phyloP scores from a whole-genome alignment of 23 tunicate genomes.

The Trididemnum miniatum region DNA sequence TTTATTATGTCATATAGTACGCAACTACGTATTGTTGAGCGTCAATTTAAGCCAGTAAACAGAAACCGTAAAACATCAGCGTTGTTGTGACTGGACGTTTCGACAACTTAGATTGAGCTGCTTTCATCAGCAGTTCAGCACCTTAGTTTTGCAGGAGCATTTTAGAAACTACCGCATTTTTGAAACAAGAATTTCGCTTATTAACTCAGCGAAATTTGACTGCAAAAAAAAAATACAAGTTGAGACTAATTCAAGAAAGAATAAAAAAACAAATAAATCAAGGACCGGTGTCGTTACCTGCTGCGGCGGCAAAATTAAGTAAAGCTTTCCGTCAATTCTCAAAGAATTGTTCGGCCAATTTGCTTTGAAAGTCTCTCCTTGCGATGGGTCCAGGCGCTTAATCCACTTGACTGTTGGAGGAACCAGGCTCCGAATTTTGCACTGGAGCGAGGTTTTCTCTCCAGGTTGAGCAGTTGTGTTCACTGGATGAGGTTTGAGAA shows the following conservation, averaged over 20 bases:
- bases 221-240: too few species aligned
- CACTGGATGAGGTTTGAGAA: slow-evolving; percentile 73
- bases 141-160: too few species aligned
- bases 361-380: slow-evolving; percentile 12
- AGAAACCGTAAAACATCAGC: too few species aligned
- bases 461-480: slow-evolving; percentile 72
- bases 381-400: slow-evolving; percentile 42
- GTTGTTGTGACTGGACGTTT: too few species aligned
- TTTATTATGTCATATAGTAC: too few species aligned
- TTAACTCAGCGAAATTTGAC: too few species aligned
- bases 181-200: too few species aligned
- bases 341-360: slow-evolving; percentile 38
- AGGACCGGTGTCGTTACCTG: slow-evolving; percentile 20
- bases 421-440: slow-evolving; percentile 56
- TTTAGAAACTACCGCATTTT: too few species aligned
- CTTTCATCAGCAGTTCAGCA: too few species aligned
- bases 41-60: too few species aligned
- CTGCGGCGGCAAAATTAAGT: slow-evolving; percentile 69
- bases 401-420: slow-evolving; percentile 82
- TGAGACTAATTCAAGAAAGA: background rate
- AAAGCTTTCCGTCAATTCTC: slow-evolving; percentile 38
- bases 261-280: background rate
- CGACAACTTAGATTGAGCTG: too few species aligned
- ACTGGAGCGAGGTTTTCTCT: slow-evolving; percentile 57
- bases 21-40: too few species aligned